Conservation (phyloP, 2,113 vertebrate species). For the Procavia capensis region DNA sequence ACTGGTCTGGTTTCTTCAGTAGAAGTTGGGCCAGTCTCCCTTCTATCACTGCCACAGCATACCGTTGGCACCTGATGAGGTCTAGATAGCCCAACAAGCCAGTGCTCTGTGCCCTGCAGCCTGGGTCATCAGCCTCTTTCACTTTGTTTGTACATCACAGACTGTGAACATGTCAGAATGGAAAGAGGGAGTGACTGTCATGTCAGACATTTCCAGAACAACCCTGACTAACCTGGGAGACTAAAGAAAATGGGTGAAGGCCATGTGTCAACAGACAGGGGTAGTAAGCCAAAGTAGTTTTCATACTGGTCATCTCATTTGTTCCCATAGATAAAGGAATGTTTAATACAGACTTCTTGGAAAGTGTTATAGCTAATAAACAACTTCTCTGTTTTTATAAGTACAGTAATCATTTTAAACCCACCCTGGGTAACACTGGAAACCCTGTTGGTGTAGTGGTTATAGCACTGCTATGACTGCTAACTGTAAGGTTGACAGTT, state of each 20-base stretch:
- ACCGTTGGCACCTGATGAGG: not conserved
- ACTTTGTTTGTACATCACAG: not conserved
- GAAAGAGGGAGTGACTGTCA: not conserved
- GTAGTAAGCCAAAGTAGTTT: not conserved
- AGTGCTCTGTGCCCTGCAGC: not conserved
- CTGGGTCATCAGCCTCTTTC: not conserved
- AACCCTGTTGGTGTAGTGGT: too few relatives aligned
- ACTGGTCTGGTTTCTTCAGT: not conserved
- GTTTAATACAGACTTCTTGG: not conserved
- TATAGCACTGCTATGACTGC: too few relatives aligned
- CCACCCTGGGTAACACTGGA: too few relatives aligned
- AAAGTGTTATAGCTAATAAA: not conserved
- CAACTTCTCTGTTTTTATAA: not conserved
- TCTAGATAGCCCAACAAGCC: not conserved
- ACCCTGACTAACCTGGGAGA: not conserved
- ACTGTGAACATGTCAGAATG: not conserved
- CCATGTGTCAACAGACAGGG: not conserved
- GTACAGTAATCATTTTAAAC: not conserved
- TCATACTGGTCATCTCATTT: not conserved
- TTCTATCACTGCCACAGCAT: not conserved
- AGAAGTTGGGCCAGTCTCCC: not conserved
- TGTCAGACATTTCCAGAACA: not conserved
- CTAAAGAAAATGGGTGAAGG: not conserved
- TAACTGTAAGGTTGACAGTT: too few relatives aligned
- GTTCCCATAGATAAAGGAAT: not conserved